Evolutionary conservation across 2,797 vertebrate genomes (phyloP).

Genomic region (Pteronotus mesoamericanus): DNA sequence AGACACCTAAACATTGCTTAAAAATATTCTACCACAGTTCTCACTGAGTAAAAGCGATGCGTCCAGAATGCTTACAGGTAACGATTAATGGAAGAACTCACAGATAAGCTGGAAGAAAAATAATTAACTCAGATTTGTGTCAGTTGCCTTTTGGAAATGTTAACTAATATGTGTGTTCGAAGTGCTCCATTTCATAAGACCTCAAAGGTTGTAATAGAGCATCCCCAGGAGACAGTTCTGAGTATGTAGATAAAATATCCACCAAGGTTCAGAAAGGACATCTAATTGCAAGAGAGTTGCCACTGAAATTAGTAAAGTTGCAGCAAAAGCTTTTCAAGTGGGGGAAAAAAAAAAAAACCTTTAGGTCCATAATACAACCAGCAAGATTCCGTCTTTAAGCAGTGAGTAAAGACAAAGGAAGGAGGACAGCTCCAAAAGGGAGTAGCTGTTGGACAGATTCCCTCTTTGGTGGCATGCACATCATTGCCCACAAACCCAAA

Average conservation of each 20-base stretch:
- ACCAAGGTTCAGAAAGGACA: background rate
- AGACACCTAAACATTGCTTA: constrained; percentile 59
- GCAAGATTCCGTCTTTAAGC: background rate
- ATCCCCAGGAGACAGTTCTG: constrained; percentile 41
- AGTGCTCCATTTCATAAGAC: constrained; percentile 46
- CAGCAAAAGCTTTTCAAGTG: background rate
- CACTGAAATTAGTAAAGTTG: constrained; percentile 36
- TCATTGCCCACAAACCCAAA: background rate
- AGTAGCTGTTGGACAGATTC: background rate
- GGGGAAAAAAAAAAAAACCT: background rate
- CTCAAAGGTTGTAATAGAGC: background rate
- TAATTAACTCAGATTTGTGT: constrained; percentile 71
- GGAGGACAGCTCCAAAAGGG: background rate
- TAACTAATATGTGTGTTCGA: constrained; percentile 31
- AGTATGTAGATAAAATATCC: constrained; percentile 46
- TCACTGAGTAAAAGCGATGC: constrained; percentile 68
- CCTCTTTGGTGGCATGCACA: background rate
- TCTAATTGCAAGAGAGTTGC: constrained; percentile 19
- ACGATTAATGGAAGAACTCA: constrained; percentile 65
- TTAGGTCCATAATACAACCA: background rate
- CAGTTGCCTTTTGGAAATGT: constrained; percentile 51
- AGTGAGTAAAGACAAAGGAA: background rate
- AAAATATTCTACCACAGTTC: constrained; percentile 54
- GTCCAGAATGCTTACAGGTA: constrained; percentile 63
- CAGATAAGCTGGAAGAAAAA: constrained; percentile 74